Percentiles rank a stretch among this genome's conserved stretches.
phyloP scores from a whole-genome alignment of 2,113 vertebrate species.

The Tachuris rubrigastra region DNA sequence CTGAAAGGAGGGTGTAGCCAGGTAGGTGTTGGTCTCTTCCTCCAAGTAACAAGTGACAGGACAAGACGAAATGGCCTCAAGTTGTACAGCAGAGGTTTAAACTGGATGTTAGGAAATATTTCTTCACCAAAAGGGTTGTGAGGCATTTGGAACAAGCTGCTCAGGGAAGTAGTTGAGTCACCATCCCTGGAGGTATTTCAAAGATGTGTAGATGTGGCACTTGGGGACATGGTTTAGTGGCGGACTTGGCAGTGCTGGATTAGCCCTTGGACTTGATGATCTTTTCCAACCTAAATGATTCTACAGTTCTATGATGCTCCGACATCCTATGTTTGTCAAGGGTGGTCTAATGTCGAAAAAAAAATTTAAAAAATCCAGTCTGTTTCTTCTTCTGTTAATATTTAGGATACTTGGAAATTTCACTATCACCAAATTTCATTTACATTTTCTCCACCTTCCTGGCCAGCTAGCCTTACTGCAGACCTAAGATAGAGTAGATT shows the following conservation, averaged over 20 bases:
- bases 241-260: background rate
- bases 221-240: background rate
- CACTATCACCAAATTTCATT: background rate
- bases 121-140: background rate
- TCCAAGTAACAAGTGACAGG: background rate
- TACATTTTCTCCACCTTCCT: background rate
- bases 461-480: background rate
- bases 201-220: background rate
- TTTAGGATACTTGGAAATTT: constrained; percentile 33
- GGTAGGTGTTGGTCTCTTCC: background rate
- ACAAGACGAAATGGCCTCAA: background rate
- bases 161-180: background rate
- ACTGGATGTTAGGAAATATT: background rate
- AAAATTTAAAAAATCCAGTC: background rate
- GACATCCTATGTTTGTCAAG: background rate
- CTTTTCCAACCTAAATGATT: background rate
- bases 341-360: background rate
- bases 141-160: background rate
- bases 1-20: background rate
- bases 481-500: background rate
- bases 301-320: background rate
- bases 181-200: background rate
- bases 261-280: background rate
- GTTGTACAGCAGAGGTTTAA: background rate
- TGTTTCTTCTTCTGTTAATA: background rate